These are phyloP conservation scores for Callyntrura sp. DNA, from an alignment of 2,888 invertebrate species.

Conservation along the genomic window DNA sequence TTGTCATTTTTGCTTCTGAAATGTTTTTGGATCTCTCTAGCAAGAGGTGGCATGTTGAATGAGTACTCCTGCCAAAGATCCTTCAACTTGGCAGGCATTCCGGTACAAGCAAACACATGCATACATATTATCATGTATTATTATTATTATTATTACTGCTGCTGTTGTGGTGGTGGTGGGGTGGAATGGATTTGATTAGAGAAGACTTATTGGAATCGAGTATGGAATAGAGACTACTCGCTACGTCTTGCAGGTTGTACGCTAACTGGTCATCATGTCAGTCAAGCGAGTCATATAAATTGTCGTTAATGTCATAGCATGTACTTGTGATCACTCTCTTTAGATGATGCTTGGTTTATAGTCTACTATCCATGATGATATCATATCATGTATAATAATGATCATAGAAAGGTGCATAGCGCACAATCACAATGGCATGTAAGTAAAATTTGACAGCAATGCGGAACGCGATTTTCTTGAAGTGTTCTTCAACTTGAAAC, in stretches of 20 bases:
- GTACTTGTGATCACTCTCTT: constrained; percentile 4
- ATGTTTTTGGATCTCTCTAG: constrained; percentile 8
- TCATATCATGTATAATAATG: too few species aligned
- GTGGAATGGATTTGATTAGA: constrained; percentile 32
- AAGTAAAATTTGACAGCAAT: constrained; percentile 6
- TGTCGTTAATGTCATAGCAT: constrained; percentile 24
- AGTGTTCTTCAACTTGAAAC: constrained; percentile 52
- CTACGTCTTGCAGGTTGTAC: not conserved
- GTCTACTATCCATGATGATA: not conserved
- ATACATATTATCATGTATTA: not conserved
- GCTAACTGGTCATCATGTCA: constrained; percentile 40
- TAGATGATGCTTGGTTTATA: not conserved
- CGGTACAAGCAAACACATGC: constrained; percentile 15
- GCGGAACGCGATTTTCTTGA: constrained; percentile 41
- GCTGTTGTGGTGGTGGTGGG: too few species aligned
- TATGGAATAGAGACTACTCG: too few species aligned
- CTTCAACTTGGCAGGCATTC: constrained; percentile 63
- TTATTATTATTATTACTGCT: not conserved
- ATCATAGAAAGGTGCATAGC: too few species aligned
- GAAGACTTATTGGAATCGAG: not conserved
- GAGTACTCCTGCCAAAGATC: not conserved
- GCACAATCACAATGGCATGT: too few species aligned
- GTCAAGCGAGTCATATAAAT: constrained; percentile 43
- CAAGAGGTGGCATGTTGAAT: not conserved
- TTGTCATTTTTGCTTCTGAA: constrained; percentile 1